Base-by-base conservation (phyloP, 2,888 invertebrate genomes). In the Pristionchus entomophagus region DNA sequence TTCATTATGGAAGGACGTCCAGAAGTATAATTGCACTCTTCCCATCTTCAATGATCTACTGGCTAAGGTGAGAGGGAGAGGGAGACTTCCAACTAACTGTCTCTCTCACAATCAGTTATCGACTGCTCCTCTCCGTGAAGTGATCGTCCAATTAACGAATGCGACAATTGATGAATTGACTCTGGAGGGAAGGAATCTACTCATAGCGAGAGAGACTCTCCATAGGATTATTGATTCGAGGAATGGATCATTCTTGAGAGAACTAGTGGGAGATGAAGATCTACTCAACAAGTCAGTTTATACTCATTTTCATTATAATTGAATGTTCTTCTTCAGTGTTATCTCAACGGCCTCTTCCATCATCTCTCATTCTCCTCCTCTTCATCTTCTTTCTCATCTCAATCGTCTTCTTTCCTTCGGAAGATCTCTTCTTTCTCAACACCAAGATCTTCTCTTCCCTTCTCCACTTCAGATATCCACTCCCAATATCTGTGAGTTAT, bases 121-220 rank as follows among this genome's bases (percentile, higher is more conserved):
- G 10, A 45, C 83, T 12, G 83, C 62, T 83, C 19, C 83, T 22
- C 45, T 45, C 3, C 41, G 26, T 8, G 83, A 83, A 45, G 26
- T 83, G 3, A 83, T 83, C 83, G 17, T 41, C 29, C 83, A 83
- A 41, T 83, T 83, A 29, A 26, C 59, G 32, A 83, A 83, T 83
- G 17, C 62, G 22, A 83, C 83, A 4, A 32, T 45, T 10, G 62
- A 83, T 29, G 62, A 62, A 26, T 22, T n/a, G 22, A 26, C 35
- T 41, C 32, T 83, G n/a, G 83, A 83, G 22, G 83, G 83, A 45
- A 81, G 89, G 45, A 90, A 90, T 81, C 89, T 89, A 38, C 87
- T 89, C 77, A 90, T 90, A 14, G 88, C 89, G 10, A 86, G 87
- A 22, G 89, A 88, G 38, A 89, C 90, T 12, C 62, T 89, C 38